Conservation (phyloP, 2,888 invertebrate species). For the Chesias legatella region DNA sequence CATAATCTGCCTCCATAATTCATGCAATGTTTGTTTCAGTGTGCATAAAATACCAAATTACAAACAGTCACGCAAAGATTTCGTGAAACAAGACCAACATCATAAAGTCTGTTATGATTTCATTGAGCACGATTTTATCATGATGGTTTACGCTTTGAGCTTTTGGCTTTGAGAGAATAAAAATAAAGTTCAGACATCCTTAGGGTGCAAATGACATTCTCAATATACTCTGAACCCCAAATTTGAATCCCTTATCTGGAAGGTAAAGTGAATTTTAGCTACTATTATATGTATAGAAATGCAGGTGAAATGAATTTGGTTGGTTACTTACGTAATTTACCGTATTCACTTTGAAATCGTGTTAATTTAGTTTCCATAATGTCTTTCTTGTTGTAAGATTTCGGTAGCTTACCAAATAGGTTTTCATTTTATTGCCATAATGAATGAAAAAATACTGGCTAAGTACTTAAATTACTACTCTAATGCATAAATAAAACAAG, state of each 20-base stretch:
- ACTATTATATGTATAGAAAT: not conserved
- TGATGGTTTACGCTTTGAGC: conserved; percentile 3
- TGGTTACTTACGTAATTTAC: not conserved
- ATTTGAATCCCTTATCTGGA: conserved; percentile 27
- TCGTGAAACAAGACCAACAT: conserved; percentile 10
- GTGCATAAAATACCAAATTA: conserved; percentile 6
- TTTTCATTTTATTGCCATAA: too few species aligned
- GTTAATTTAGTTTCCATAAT: too few species aligned
- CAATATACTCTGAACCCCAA: conserved; percentile 26
- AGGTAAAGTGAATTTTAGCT: conserved; percentile 20
- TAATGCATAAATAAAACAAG: too few species aligned
- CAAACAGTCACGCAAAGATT: conserved; percentile 11
- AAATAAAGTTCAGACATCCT: conserved; percentile 25
- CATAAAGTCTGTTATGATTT: conserved; percentile 12
- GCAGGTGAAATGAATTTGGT: conserved; percentile 7
- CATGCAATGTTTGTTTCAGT: conserved; percentile 7
- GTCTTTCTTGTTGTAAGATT: too few species aligned
- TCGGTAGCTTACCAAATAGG: too few species aligned
- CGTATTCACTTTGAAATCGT: not conserved
- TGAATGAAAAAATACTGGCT: too few species aligned
- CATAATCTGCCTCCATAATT: not conserved
- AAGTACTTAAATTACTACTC: too few species aligned
- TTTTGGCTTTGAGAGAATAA: conserved; percentile 9
- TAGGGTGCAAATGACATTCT: conserved; percentile 27
- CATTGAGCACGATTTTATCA: conserved; percentile 6